Evolutionary conservation across 2,113 vertebrate genomes (phyloP).

Genomic region (Oriolus oriolus): DNA sequence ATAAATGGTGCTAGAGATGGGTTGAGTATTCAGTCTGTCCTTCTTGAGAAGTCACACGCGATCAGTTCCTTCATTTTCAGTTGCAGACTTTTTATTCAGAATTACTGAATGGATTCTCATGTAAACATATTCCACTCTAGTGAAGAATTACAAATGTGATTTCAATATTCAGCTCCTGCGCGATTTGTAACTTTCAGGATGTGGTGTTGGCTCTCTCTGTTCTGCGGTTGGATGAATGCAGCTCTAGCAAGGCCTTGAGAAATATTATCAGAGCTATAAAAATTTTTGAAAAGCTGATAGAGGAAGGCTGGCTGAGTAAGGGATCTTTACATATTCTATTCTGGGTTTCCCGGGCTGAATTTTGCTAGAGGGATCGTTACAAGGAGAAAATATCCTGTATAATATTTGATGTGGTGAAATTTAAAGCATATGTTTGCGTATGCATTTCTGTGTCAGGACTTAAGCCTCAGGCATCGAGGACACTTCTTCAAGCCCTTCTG

Average conservation of each 20-base stretch:
- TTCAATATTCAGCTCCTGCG: neutral
- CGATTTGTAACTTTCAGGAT: neutral
- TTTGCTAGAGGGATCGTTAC: neutral
- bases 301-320: neutral
- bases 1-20: neutral
- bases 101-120: neutral
- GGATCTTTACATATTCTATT: neutral
- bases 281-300: neutral
- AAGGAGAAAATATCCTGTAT: neutral
- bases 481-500: neutral
- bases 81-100: neutral
- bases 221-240: neutral
- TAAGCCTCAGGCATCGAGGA: neutral
- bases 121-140: neutral
- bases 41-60: neutral
- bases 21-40: neutral
- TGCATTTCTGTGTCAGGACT: neutral
- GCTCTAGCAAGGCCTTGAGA: neutral
- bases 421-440: neutral
- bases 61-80: neutral
- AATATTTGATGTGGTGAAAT: neutral
- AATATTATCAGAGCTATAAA: neutral
- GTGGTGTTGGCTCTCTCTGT: neutral
- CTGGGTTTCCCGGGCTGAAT: neutral
- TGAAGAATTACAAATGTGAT: neutral